Conservation (phyloP, 2,888 invertebrate species). For the Lordiphosa fenestrarum region DNA sequence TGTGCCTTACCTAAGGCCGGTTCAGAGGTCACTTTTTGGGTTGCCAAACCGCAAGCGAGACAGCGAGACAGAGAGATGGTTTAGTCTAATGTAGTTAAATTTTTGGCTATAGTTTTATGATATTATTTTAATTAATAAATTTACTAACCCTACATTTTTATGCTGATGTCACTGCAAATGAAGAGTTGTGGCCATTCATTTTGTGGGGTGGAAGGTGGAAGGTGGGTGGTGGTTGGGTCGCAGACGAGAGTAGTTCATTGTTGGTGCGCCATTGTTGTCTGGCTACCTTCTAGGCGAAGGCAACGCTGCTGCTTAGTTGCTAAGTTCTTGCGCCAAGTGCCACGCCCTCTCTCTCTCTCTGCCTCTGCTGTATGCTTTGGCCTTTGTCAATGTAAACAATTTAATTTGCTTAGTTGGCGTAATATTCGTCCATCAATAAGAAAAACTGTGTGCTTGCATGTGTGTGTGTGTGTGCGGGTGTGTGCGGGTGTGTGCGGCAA, state of each 20-base stretch:
- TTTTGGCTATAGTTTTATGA: not conserved
- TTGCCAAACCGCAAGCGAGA: constrained; percentile 40
- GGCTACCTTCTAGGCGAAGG: constrained; percentile 41
- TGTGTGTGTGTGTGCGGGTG: constrained; percentile 25
- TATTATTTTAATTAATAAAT: too few species aligned
- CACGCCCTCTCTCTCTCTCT: constrained; percentile 5
- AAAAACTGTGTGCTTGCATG: constrained; percentile 23
- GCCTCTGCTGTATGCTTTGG: constrained; percentile 6
- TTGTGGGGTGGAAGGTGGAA: too few species aligned
- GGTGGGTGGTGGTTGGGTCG: too few species aligned
- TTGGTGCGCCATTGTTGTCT: constrained; percentile 48
- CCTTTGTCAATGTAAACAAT: constrained; percentile 65
- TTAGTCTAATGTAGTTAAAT: constrained; percentile 23
- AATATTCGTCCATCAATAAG: constrained; percentile 69
- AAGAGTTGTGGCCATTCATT: constrained; percentile 51
- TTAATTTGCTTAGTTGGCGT: constrained; percentile 75
- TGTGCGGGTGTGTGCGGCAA: constrained; percentile 32
- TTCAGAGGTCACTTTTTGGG: constrained; percentile 25
- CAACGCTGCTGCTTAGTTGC: constrained; percentile 7
- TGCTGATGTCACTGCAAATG: constrained; percentile 10
- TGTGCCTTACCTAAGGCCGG: constrained; percentile 31
- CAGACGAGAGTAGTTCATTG: too few species aligned
- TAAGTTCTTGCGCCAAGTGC: constrained; percentile 32
- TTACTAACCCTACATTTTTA: too few species aligned
- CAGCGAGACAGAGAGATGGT: too few species aligned